phyloP scores from a whole-genome alignment of 2,113 vertebrate genomes.

The Neofelis nebulosa region DNA sequence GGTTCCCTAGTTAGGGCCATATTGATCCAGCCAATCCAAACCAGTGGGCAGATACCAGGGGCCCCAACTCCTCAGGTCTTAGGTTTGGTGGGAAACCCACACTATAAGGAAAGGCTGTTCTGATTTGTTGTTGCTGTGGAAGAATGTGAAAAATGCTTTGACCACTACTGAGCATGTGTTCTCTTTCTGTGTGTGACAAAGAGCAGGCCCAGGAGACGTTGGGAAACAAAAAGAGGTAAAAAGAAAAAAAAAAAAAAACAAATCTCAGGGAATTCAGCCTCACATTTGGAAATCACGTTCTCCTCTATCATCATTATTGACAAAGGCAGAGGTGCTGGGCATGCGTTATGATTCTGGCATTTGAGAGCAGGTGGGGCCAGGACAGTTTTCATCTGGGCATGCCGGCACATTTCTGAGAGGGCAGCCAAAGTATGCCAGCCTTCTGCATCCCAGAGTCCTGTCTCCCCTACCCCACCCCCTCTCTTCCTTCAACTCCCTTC shows the following conservation, averaged over 20 bases:
- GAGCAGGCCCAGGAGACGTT: background rate
- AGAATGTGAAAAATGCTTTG: background rate
- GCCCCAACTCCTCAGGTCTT: background rate
- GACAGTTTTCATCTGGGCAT: background rate
- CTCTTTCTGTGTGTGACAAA: background rate
- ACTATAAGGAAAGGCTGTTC: background rate
- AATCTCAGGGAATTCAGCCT: background rate
- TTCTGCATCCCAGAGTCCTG: background rate
- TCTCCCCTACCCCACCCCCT: background rate
- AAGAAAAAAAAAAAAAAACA: background rate
- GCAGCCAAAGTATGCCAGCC: background rate
- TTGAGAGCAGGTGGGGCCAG: background rate
- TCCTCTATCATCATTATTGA: background rate
- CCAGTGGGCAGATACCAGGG: background rate
- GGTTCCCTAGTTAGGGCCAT: background rate
- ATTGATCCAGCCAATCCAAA: background rate
- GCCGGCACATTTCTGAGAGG: background rate
- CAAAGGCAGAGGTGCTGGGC: background rate
- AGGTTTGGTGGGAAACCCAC: background rate
- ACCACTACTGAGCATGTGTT: background rate
- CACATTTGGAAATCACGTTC: background rate
- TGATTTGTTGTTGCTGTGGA: background rate
- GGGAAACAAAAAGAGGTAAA: background rate
- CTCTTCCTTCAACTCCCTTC: background rate
- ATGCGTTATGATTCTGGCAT: accelerated